Evolutionary conservation across 2,113 vertebrate genomes (phyloP).

Genomic region (Callocephalon fimbriatum): DNA sequence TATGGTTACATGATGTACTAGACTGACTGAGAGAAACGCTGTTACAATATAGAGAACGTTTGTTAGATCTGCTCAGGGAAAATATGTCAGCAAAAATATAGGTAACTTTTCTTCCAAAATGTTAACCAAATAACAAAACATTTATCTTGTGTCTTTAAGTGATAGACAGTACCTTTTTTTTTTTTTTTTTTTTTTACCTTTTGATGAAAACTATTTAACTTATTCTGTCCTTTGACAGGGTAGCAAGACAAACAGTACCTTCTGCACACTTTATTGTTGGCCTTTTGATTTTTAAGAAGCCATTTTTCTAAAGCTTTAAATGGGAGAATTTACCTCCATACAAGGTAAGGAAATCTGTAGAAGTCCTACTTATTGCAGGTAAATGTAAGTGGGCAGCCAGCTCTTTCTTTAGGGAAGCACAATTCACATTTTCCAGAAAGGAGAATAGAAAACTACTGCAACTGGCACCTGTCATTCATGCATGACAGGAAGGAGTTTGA

Average conservation of each 20-base stretch:
- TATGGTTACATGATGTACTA: constrained; percentile 9
- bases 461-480: constrained; percentile 52
- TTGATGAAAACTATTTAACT: neutral
- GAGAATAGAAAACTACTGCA: constrained; percentile 6
- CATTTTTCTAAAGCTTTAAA: neutral
- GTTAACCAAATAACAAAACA: neutral
- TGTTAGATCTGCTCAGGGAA: neutral
- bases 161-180: too few species aligned
- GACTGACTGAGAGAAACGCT: constrained; percentile 20
- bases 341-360: neutral
- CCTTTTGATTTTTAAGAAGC: neutral
- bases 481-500: constrained; percentile 40
- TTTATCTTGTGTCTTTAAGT: neutral
- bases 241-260: neutral
- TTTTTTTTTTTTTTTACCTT: neutral
- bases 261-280: neutral
- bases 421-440: constrained; percentile 6
- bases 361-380: neutral
- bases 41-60: neutral
- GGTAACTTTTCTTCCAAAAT: neutral
- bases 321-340: neutral
- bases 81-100: neutral
- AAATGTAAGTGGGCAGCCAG: constrained; percentile 17
- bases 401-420: neutral
- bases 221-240: neutral